Base-by-base conservation (phyloP, 2,113 vertebrate species). In the Coptodon rendalli region DNA sequence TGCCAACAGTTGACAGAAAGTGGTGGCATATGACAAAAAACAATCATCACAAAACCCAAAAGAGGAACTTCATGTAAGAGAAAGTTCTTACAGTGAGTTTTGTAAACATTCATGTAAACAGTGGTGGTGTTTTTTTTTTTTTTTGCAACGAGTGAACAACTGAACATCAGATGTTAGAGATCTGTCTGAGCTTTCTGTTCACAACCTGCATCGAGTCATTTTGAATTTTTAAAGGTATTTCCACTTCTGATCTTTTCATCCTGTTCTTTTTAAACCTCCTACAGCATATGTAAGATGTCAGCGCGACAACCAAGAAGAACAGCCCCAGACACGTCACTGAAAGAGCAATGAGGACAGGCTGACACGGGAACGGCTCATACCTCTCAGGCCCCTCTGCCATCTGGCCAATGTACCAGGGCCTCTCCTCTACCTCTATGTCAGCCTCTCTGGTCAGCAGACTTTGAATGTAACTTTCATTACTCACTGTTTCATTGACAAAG, bases 401-500 rank as follows among this genome's bases (percentile, higher is more conserved):
- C 93, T 98, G 97, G 84, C 97, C 97, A 3, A 97, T 96, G 80
- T 97, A 97, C 95, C 95, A 95, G 34, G 95, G 95, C 82, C 89
- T 95, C 93, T 99, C 98, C 90, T 99, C 98, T 57, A 98, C 93
- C 38, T 97, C 98, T 85, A 98, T 97, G 78, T 98, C 98, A 24
- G 97, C 95, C 85, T 98, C 98, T 89, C 97, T 97, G 89, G 96
- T 97, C 84, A 99, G 95, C 82, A 99, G 95, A 82, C 96, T 99
- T 92, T 98, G 98, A 14, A 99, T 98, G 82, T 99, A 99, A 87
- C 98, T 99, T 94, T 99, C 98, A 2, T 99, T 99, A 93, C 97
- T 98, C 71, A 99, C 97, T 0, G 98, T 99, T 84, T 99, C 99
- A 61, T 99, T 99, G 76, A 99, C 98, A 19, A 99, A 99, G 7